Base-by-base conservation (phyloP, 2,113 vertebrate species). In the Ailuropoda melanoleuca region DNA sequence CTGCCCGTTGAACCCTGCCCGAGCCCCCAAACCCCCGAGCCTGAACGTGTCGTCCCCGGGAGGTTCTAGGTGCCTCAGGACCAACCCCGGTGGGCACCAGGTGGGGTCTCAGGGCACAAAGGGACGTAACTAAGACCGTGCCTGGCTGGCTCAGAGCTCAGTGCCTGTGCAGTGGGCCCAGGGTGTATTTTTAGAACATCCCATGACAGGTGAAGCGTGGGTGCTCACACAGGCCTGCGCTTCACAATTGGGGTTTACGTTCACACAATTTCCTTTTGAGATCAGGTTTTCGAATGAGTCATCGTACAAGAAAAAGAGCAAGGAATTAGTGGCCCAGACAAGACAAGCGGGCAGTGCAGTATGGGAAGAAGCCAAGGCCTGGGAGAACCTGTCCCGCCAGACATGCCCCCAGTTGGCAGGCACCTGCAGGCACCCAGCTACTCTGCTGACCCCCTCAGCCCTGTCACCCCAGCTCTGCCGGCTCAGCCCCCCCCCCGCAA, bases 381-480 rank as follows among this genome's bases (percentile, higher is more conserved):
- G 29, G 37, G 14, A 17, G 13, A 56, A 31, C 46, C 62, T 1
- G 37, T 31, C 4, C 43, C 53, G 17, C 0, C 0, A 3, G 29
- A 53, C 15, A 19, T 4, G 7, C 15, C 64, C 26, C 62, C 21
- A 2, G 74, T 26, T 0, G 7, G 74, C 43, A 17, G 70, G 37
- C 37, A 3, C 37, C 37, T 14, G 70, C 39, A 1, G 39, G 72
- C 6, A 26, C 66, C 39, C 10, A 3, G 21, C n/a, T 19, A 18
- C 93, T 68, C 17, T 0, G 19, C 66, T 21, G 66, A 74, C 55
- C 93, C 55, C 43, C 18, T 4, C 9, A 4, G 31, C 46, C 58
- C 70, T 0, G 0, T 48, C 26, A 13, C 31, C 31, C 12, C 1
- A 0, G 3, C 43, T 13, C 23, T 31, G 21, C 5, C 6, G 2